Evolutionary conservation across 1,140 invertebrate species (phyloP).

Genomic region (Periplaneta americana): DNA sequence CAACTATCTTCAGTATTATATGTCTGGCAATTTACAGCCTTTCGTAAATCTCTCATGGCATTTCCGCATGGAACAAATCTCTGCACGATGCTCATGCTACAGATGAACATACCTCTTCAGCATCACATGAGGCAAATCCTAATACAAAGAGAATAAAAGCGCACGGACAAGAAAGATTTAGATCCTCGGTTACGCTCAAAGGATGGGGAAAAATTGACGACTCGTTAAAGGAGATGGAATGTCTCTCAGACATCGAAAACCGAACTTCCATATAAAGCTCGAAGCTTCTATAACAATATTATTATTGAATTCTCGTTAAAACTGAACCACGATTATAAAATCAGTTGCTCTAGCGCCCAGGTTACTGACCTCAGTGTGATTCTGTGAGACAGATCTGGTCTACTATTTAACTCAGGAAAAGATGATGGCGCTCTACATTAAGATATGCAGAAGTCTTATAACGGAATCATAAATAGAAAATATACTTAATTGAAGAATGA

Average conservation of each 20-base stretch:
- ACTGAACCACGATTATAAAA: background rate
- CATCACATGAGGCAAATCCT: background rate
- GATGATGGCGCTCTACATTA: no score
- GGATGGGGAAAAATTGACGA: background rate
- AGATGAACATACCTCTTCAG: no score
- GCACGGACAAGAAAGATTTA: no score
- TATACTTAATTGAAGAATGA: no score
- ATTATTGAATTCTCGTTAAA: background rate
- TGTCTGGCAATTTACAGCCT: background rate
- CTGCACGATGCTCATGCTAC: background rate
- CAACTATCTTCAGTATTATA: background rate
- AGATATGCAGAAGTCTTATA: no score
- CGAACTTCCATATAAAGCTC: background rate
- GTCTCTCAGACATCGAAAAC: no score
- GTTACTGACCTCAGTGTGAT: background rate
- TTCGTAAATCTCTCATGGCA: background rate
- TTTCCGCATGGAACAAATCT: background rate
- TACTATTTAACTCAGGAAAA: no score
- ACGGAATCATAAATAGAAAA: no score
- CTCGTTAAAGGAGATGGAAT: background rate
- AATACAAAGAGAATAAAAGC: background rate
- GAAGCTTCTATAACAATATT: background rate
- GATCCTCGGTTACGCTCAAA: no score
- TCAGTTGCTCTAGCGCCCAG: no score
- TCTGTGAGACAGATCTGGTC: no score